phyloP scores from a whole-genome alignment of 1,140 invertebrate genomes.

The Triops longicaudatus region DNA sequence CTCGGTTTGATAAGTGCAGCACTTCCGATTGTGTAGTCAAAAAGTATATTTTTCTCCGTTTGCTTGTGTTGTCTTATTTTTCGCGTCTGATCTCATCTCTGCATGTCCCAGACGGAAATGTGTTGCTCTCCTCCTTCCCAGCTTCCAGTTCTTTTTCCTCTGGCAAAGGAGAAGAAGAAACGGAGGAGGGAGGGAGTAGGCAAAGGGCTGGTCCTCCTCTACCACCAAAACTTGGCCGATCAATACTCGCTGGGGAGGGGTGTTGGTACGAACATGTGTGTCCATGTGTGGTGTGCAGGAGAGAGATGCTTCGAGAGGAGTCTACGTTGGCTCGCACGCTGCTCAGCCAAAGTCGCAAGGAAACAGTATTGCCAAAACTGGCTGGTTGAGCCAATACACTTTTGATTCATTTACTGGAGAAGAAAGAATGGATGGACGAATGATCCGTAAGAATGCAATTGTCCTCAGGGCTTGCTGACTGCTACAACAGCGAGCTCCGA shows the following conservation, averaged over 20 bases:
- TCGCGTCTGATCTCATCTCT: constrained; percentile 7
- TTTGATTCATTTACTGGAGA: no score
- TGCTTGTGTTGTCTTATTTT: background rate
- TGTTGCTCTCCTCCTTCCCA: background rate
- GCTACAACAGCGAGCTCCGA: no score
- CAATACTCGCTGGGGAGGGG: background rate
- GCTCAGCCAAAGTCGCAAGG: background rate
- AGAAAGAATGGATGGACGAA: no score
- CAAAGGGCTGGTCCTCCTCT: background rate
- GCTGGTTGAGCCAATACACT: no score
- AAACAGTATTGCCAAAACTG: no score
- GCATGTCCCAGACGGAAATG: background rate
- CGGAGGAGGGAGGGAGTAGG: background rate
- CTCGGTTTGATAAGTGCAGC: no score
- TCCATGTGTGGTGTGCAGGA: background rate
- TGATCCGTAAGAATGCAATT: no score
- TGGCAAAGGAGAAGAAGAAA: background rate
- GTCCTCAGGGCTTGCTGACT: no score
- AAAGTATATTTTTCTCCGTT: background rate
- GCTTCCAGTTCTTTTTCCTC: background rate
- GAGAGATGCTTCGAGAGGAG: background rate
- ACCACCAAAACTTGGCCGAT: background rate
- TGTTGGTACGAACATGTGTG: background rate
- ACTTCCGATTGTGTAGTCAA: no score
- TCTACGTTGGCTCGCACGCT: background rate